phyloP scores from a whole-genome alignment of 2,113 vertebrate genomes.

The Galeopterus variegatus region DNA sequence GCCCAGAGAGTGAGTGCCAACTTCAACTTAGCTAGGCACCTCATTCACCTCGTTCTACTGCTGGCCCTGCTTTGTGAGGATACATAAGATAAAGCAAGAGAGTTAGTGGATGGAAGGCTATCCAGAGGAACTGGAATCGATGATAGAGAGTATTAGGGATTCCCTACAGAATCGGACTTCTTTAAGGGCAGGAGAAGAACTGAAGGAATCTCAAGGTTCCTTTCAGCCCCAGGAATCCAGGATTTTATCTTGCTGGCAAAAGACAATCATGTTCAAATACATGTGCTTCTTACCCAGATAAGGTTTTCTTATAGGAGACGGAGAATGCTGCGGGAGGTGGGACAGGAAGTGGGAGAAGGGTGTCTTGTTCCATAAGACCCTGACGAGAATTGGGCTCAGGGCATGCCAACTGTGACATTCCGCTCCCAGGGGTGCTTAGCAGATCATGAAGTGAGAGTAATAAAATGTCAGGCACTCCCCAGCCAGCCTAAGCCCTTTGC shows the following conservation, averaged over 20 bases:
- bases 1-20: not conserved
- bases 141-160: not conserved
- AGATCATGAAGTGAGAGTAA: conserved; percentile 66
- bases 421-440: conserved; percentile 57
- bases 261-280: not conserved
- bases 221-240: not conserved
- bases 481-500: conserved; percentile 68
- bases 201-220: not conserved
- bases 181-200: not conserved
- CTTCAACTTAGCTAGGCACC: not conserved
- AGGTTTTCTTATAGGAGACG: not conserved
- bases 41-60: not conserved
- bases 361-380: not conserved
- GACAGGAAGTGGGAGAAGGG: not conserved
- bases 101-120: not conserved
- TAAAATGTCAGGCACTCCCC: conserved; percentile 63
- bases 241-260: not conserved
- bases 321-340: not conserved
- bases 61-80: not conserved
- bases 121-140: not conserved
- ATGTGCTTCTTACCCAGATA: not conserved
- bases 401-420: conserved; percentile 5
- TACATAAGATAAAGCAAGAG: not conserved
- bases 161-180: not conserved
- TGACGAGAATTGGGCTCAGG: not conserved